Conservation (phyloP, 2,797 vertebrate genomes). For the Graptemys geographica region DNA sequence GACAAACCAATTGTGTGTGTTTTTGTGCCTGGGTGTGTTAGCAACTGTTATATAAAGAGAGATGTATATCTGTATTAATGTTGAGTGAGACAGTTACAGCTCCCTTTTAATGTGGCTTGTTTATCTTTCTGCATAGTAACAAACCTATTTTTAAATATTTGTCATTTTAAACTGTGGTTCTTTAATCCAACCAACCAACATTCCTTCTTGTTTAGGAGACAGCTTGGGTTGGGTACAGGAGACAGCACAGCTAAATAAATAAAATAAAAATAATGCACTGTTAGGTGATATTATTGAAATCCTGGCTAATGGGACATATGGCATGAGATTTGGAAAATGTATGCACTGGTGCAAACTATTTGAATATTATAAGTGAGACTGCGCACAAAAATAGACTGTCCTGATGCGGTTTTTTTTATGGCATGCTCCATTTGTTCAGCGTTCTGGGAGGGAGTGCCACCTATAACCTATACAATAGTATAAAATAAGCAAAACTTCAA, state of each 20-base stretch:
- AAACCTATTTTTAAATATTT: constrained; percentile 49
- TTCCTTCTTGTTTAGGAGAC: constrained; percentile 30
- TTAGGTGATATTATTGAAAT: constrained; percentile 30
- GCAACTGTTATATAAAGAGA: background rate
- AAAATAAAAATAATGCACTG: background rate
- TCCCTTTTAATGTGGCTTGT: constrained; percentile 23
- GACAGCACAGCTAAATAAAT: background rate
- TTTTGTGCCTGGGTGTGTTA: background rate
- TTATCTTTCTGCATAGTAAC: constrained; percentile 57
- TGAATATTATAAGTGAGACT: background rate
- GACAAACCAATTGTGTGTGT: background rate
- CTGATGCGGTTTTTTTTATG: constrained; percentile 16
- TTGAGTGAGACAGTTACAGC: background rate
- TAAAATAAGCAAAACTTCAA: constrained; percentile 39
- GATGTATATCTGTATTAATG: background rate
- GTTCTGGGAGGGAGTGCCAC: constrained; percentile 3
- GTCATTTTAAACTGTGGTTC: constrained; percentile 36
- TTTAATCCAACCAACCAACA: constrained; percentile 13
- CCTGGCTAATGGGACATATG: background rate
- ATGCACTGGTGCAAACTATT: background rate
- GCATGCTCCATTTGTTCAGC: constrained; percentile 1
- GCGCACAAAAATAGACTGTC: constrained; percentile 15
- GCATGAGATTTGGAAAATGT: constrained; percentile 26
- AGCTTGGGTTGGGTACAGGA: constrained; percentile 18
- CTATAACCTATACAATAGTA: constrained; percentile 39